Evolutionary conservation across 2,113 vertebrate genomes (phyloP), one percentile per base, ranked within the genome.

Genomic region (Todiramphus chloris): DNA sequence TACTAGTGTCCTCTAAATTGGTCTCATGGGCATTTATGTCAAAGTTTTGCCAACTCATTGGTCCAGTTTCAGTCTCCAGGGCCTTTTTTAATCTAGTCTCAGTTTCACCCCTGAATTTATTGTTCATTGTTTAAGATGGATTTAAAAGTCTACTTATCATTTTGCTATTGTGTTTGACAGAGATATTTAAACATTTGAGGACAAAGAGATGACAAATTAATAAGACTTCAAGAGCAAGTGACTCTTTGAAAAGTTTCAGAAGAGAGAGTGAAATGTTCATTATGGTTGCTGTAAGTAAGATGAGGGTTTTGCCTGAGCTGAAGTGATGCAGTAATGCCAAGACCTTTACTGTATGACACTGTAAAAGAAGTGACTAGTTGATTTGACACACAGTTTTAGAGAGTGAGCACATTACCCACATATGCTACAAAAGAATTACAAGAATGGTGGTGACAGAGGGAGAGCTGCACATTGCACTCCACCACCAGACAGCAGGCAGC

Each of bases 261-360:
- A 67, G 1, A 3, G 35, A 37, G 27, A 37, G 33, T 66, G 14
- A 73, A 72, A 16, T 68, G 18, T 1, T 81, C 9, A 53, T 59
- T 53, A 6, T 17, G 23, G 8, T 83, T 1, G 0, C 8, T 63
- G 0, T 37, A n/a, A 59, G 0, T 37, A n/a, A 62, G n/a, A 41
- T 7, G 9, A 62, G 41, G 25, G 37, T 83, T 92, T 90, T 68
- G 16, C 53, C 33, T 43, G 16, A 25, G 12, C n/a, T 25, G 10
- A 63, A 17, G 21, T 1, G 3, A 41, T 70, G 19, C 11, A 35
- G 31, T 55, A 86, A 46, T 51, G 16, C 55, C 37, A 74, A 92
- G 24, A n/a, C 7, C 21, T 79, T 80, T 77, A 15, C 10, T 35
- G 5, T n/a, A 50, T 63, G n/a, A 44, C 73, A 2, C 9, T 30